Base-by-base conservation (phyloP, 2,888 invertebrate species). In the Ceriagrion tenellum region DNA sequence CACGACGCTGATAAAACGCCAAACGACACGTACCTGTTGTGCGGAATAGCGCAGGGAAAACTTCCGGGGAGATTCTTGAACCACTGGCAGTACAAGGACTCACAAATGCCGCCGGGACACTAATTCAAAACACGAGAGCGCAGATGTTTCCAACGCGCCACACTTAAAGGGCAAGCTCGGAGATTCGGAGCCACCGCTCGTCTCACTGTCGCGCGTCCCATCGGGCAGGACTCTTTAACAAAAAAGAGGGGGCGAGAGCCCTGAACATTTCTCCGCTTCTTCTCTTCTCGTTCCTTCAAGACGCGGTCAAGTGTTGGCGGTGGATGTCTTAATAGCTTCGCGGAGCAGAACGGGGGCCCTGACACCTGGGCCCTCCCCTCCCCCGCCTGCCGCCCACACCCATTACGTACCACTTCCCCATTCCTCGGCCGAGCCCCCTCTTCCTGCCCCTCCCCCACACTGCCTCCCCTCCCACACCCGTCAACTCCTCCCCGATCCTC, bases 391-490 rank as follows among this genome's bases (percentile, higher is more conserved):
- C 55, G 12, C 89, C 55, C 55, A 47, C 89, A 55, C 89, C n/a
- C 89, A 26, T 8, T n/a, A n/a, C 89, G 55, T 18, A 88, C 88
- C 55, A 55, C 89, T 89, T 89, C 89, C 89, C 89, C 89, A 89
- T 89, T 89, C 89, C 89, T 55, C 26, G n/a, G 55, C 89, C 55
- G 55, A 89, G 55, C 89, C 55, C 88, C 55, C 89, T 89, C n/a
- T 89, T 55, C 55, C 89, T n/a, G 26, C n/a, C 89, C n/a, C 13
- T 26, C n/a, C 55, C n/a, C 55, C 55, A 2, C 20, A 23, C 40
- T 16, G 0, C 35, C 8, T 47, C 88, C 16, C 40, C 40, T 88
- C 88, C 40, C 47, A 35, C 10, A 16, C 18, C 20, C 40, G 23
- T 18, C 6, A 40, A 40, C 88, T 30, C 16, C 12, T 3, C 23